These are phyloP conservation scores for Dryobotodes eremita DNA, from an alignment of 2,888 invertebrate species.

Conservation along the genomic window DNA sequence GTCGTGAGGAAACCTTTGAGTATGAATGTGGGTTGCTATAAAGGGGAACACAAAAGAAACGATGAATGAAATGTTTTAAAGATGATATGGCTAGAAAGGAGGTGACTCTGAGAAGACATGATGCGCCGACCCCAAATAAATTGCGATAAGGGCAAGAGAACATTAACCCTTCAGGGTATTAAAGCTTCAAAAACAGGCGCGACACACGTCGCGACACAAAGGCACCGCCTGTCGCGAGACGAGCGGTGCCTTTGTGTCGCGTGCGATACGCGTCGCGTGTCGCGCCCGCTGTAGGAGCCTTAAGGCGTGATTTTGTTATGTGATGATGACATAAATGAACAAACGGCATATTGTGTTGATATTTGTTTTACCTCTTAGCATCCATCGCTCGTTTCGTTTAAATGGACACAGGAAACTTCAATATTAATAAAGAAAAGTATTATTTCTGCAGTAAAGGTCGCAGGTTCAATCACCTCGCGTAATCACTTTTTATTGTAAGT, in stretches of 20 bases:
- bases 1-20: not conserved
- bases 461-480: conserved; percentile 19
- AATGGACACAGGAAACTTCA: not conserved
- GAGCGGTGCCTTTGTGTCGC: no score
- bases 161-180: no score
- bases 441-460: conserved; percentile 7
- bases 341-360: not conserved
- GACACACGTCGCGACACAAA: no score
- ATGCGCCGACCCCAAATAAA: no score
- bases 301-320: not conserved
- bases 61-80: not conserved
- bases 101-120: no score
- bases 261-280: no score
- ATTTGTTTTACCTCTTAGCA: conserved; percentile 4
- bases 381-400: not conserved
- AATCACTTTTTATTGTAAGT: not conserved
- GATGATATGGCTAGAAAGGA: not conserved
- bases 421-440: conserved; percentile 5
- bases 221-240: no score
- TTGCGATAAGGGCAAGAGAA: no score
- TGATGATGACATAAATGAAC: not conserved
- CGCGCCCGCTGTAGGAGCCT: no score
- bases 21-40: not conserved
- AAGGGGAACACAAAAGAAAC: not conserved
- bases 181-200: no score